Base-by-base conservation (phyloP, 2,113 vertebrate genomes). In the Vidua macroura region DNA sequence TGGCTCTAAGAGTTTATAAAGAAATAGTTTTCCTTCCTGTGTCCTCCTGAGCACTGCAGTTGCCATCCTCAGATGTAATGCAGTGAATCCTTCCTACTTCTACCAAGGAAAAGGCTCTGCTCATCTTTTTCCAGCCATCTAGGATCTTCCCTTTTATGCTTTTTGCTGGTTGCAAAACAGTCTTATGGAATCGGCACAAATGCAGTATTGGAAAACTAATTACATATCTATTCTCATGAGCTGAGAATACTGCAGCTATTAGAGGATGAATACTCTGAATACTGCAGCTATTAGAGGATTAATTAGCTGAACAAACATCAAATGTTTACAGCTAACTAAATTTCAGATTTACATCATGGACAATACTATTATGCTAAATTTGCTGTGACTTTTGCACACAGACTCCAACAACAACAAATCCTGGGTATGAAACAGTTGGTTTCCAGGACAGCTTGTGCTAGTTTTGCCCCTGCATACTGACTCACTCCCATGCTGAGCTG, bases 281-380 rank as follows among this genome's bases (percentile, higher is more conserved):
- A 46, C 15, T 58, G 46, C 43, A 93, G 75, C 75, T 88, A 83
- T 88, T 93, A 94, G 72, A 76, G 49, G 77, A 82, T 85, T 96
- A 91, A 91, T 86, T 95, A 85, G 37, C 81, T 73, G 67, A 96
- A 68, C 27, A 86, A 84, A 79, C 58, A 87, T 58, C 16, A 81
- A 35, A 90, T 92, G 24, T 91, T 96, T 92, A 91, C 48, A 86
- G 58, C 41, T 72, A 79, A 75, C 49, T 73, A 70, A 72, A 82
- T 73, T 95, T 87, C 46, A 73, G 46, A 35, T 89, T 91, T 91
- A 53, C 44, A 24, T 66, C 18, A 44, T 6, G 21, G 53, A 62
- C 43, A 66, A 31, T 66, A 19, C 7, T 16, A 9, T 52, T 87
- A 46, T 23, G 20, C 14, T 82, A 56, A 58, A 73, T 75, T 69